Evolutionary conservation across 2,797 vertebrate genomes (phyloP), one percentile per base, ranked within the genome.

Genomic region (Menidia menidia): DNA sequence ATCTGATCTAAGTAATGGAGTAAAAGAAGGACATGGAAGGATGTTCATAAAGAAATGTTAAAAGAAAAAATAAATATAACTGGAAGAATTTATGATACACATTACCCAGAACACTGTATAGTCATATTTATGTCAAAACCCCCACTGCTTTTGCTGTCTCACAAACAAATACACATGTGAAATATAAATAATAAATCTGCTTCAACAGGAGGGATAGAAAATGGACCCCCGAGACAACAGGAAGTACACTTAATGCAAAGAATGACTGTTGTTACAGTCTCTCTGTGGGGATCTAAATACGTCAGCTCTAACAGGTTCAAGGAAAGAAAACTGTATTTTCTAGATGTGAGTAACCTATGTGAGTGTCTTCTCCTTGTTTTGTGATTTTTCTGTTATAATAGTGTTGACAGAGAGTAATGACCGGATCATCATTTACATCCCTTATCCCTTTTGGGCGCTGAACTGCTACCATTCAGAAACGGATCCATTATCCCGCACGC

Each of bases 211-310:
- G 15, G 53, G 61, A 45, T 25, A 30, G 32, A 44, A 60, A 6
- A 30, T 12, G 3, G 25, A 67, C 53, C 41, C 54, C 39, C 6
- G 42, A 68, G 68, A 58, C 54, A 77, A 61, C 66, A 50, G 35
- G 67, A 63, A 75, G 58, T 67, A 66, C 69, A 67, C 60, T 66
- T 70, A 78, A 75, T 75, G 72, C 45, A 60, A 68, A 78, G 66
- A 73, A 83, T 74, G 75, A 85, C 82, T 30, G 69, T 62, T 80
- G 54, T 83, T 84, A 82, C 86, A 81, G 87, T 90, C 74, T 77
- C 78, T 79, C 84, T 71, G 64, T 65, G 70, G 74, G 75, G 64
- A 64, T 73, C 72, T 67, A 67, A 79, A 85, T 87, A 86, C 85
- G 85, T 90, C 78, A 77, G 64, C 75, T 78, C 88, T 71, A 80